These are phyloP conservation scores for Acromyrmex charruanus DNA, from an alignment of 1,140 invertebrate genomes.

Conservation along the genomic window DNA sequence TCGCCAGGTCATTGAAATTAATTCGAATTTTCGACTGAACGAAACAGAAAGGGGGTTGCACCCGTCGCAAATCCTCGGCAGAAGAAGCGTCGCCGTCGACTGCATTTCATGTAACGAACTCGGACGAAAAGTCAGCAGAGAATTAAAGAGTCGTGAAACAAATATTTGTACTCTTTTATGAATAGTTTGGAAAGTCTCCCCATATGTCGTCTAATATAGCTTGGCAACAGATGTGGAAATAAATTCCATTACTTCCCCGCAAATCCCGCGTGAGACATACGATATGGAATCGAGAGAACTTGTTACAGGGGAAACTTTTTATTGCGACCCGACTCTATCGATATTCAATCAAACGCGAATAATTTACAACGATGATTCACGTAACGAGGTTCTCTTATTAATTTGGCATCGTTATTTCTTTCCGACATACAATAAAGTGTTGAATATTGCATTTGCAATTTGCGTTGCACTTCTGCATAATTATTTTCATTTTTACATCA, in stretches of 20 bases:
- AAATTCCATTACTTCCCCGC: conserved; percentile 12
- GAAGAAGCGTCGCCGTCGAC: neutral
- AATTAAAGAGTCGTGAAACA: neutral
- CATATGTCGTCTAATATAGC: neutral
- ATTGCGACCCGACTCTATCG: conserved; percentile 12
- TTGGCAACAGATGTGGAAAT: conserved; percentile 23
- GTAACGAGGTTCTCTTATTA: neutral
- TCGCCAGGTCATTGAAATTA: neutral
- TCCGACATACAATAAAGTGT: neutral
- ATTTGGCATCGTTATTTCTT: neutral
- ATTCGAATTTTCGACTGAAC: conserved; percentile 14
- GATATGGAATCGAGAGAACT: neutral
- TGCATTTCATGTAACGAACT: neutral
- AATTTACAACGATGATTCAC: neutral
- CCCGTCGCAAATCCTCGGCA: neutral
- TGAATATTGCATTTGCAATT: neutral
- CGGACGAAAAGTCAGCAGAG: neutral
- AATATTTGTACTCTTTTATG: conserved; percentile 11
- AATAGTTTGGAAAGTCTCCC: conserved; percentile 6
- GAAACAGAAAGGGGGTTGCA: conserved; percentile 9
- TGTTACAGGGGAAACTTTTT: conserved; percentile 1
- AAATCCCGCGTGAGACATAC: neutral
- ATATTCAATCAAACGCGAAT: conserved; percentile 6
- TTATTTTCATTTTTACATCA: neutral
- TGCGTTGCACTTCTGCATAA: too few species aligned